Conservation (phyloP, 2,888 invertebrate species). For the Campaea margaritaria region DNA sequence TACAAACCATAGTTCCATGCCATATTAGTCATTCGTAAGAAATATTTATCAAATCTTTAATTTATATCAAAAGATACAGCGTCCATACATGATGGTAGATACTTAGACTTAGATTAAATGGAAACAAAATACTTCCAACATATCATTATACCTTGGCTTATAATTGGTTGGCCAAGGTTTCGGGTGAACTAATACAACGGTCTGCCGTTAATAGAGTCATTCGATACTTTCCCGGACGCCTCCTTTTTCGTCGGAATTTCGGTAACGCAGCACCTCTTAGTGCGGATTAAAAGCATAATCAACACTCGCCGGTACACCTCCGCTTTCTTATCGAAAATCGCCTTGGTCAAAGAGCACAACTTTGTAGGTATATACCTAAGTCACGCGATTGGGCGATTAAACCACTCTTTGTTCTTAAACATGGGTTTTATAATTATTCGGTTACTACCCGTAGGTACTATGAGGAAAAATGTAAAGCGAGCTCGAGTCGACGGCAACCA, state of each 20-base stretch:
- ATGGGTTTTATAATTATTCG: conserved; percentile 66
- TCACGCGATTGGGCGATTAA: conserved; percentile 77
- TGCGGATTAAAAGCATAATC: conserved; percentile 75
- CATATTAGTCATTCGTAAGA: no score
- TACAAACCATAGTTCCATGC: no score
- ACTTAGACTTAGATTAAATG: no score
- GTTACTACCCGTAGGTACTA: conserved; percentile 19
- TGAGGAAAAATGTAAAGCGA: conserved; percentile 20
- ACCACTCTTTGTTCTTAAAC: conserved; percentile 65
- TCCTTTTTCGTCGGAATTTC: conserved; percentile 51
- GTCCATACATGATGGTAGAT: no score
- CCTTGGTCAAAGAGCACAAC: conserved; percentile 59
- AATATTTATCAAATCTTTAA: no score
- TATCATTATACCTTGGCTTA: not conserved
- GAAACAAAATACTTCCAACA: no score
- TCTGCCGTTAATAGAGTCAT: conserved; percentile 13
- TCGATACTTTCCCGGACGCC: conserved; percentile 17
- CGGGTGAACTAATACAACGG: not conserved
- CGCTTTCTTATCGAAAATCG: conserved; percentile 51
- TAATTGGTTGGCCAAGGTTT: not conserved
- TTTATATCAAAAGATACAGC: no score
- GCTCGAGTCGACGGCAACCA: conserved; percentile 18
- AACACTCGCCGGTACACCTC: conserved; percentile 41
- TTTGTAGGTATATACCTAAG: conserved; percentile 46
- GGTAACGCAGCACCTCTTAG: conserved; percentile 62